These are phyloP conservation scores for Pecten maximus DNA, from an alignment of 2,888 invertebrate genomes.

Conservation along the genomic window DNA sequence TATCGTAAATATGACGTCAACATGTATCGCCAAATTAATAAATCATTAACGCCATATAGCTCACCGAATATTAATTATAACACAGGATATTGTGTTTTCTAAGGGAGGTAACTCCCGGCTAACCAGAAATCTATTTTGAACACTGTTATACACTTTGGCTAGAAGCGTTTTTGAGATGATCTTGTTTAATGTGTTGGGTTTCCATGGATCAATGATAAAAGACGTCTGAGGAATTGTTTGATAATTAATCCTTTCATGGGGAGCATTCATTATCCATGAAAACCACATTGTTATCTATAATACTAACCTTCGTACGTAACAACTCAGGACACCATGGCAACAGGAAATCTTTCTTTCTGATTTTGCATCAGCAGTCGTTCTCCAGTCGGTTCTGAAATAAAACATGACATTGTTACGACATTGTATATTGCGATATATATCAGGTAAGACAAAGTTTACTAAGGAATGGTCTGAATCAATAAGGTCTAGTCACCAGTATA, in stretches of 20 bases:
- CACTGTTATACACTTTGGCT: too few relatives aligned
- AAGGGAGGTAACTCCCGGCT: not conserved
- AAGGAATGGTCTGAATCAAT: not conserved
- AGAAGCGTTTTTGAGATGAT: too few relatives aligned
- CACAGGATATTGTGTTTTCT: not conserved
- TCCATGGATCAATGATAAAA: too few relatives aligned
- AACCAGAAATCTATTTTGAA: not conserved
- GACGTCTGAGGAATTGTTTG: too few relatives aligned
- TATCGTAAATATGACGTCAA: not conserved
- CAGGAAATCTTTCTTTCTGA: not conserved
- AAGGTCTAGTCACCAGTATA: not conserved
- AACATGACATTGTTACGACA: not conserved
- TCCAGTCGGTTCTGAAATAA: not conserved
- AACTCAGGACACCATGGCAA: not conserved
- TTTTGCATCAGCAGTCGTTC: not conserved
- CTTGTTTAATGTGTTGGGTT: too few relatives aligned
- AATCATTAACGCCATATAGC: not conserved
- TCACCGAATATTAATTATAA: not conserved
- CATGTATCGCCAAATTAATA: not conserved
- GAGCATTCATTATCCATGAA: too few relatives aligned
- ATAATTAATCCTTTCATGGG: too few relatives aligned
- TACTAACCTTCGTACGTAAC: not conserved
- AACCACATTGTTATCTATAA: not conserved
- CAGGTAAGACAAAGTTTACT: too few relatives aligned
- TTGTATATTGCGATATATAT: not conserved